Percentiles rank a stretch among this genome's conserved stretches.
These are phyloP conservation scores for Apotomis betuletana DNA, from an alignment of 2,888 invertebrate genomes.

Conservation along the genomic window DNA sequence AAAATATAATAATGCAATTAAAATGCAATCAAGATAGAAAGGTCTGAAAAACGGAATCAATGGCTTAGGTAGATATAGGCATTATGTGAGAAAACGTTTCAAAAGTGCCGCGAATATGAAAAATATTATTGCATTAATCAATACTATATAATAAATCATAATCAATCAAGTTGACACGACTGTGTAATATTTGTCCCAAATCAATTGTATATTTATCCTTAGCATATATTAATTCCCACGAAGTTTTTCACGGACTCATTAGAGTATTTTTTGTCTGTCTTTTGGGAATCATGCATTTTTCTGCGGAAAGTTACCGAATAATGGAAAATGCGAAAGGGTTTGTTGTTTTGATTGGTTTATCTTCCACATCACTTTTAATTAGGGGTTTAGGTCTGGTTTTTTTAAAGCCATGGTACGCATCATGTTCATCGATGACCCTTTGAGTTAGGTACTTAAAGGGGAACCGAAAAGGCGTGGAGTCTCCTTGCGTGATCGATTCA, in stretches of 20 bases:
- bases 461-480: too few relatives aligned
- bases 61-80: constrained; percentile 4
- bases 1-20: neutral
- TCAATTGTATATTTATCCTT: neutral
- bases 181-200: neutral
- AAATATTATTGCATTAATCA: constrained; percentile 1
- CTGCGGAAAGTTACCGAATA: too few relatives aligned
- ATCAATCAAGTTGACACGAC: constrained; percentile 16
- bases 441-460: too few relatives aligned
- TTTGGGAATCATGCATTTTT: too few relatives aligned
- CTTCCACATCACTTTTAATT: too few relatives aligned
- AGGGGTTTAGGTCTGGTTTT: too few relatives aligned
- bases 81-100: constrained; percentile 20
- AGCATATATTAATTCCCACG: neutral
- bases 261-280: too few relatives aligned
- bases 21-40: neutral
- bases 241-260: neutral
- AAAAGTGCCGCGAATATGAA: constrained; percentile 6
- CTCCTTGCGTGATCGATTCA: too few relatives aligned
- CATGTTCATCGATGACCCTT: too few relatives aligned
- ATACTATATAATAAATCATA: neutral
- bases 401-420: too few relatives aligned
- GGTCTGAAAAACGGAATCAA: constrained; percentile 18
- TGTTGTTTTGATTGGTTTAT: too few relatives aligned
- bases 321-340: too few relatives aligned